Base-by-base conservation (phyloP, 1,140 invertebrate genomes). In the Papilio polyxenes region DNA sequence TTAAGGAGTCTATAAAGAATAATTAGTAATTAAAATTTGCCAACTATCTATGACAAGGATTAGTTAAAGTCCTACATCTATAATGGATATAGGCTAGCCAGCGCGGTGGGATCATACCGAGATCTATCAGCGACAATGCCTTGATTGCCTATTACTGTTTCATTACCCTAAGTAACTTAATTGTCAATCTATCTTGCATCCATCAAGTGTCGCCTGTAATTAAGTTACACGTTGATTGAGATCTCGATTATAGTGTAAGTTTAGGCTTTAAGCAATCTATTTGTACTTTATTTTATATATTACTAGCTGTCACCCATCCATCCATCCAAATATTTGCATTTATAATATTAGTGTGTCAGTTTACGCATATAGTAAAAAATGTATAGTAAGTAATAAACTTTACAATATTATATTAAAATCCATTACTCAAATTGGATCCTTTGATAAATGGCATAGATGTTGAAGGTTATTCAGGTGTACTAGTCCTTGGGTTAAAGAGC, bases 161-260 rank as follows among this genome's bases (percentile, higher is more conserved):
- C 75, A 77, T 75, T 49, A 49, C 15, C 15, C 40, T 49, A 75
- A 75, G 74, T 49, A 49, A 49, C 74, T 75, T 49, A 75, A 75
- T 48, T 75, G 74, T 75, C 74, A 75, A 75, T 72, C 65, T 72
- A 72, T 72, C 65, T 72, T 72, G 65, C 65, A 72, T 72, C 65
- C 65, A 72, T 72, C 65, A 72, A 72, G 65, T 72, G 65, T 72
- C 65, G 65, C 31, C 11, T 1, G 65, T 72, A 72, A 72, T 72
- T 72, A 40, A 72, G 31, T 72, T 72, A 72, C 40, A 72, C 31
- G 31, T 72, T 72, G 65, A 72, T 72, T 72, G 65, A 72, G 31
- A 37, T 72, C 65, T 31, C 65, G 65, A 69, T 69, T 37, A 69
- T 69, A 69, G 31, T 69, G 65, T 65, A 40, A 72, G 10, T 13